Conservation (phyloP, 2,797 vertebrate genomes). For the Argya squamiceps region DNA sequence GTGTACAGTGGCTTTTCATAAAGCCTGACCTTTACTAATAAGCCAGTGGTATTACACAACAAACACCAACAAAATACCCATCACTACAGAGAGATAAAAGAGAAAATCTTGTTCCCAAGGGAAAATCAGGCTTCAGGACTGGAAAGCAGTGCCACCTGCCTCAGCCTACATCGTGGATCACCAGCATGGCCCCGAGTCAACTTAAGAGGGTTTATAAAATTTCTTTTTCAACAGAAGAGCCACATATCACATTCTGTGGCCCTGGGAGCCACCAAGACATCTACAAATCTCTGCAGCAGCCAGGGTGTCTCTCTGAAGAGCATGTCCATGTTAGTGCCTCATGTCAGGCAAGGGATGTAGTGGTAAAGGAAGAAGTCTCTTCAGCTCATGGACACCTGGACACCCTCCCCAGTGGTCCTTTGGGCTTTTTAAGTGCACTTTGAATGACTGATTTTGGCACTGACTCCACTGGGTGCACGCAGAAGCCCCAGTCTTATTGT, state of each 20-base stretch:
- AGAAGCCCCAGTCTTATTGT: neutral
- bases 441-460: neutral
- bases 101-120: neutral
- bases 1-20: neutral
- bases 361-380: neutral
- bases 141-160: neutral
- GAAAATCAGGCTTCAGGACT: neutral
- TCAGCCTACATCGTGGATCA: neutral
- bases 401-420: rapidly evolving
- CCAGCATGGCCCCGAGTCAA: neutral
- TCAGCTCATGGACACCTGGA: rapidly evolving
- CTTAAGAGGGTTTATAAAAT: neutral
- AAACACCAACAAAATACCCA: neutral
- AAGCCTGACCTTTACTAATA: conserved; percentile 27
- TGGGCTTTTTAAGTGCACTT: neutral
- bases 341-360: neutral
- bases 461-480: neutral
- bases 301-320: neutral
- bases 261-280: neutral
- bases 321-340: neutral
- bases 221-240: neutral
- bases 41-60: neutral
- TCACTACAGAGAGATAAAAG: rapidly evolving
- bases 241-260: neutral
- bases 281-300: neutral